Percentiles rank a stretch among this genome's conserved stretches.
Evolutionary conservation across 2,113 vertebrate species (phyloP).

Genomic region (Vulpes ferrilata): DNA sequence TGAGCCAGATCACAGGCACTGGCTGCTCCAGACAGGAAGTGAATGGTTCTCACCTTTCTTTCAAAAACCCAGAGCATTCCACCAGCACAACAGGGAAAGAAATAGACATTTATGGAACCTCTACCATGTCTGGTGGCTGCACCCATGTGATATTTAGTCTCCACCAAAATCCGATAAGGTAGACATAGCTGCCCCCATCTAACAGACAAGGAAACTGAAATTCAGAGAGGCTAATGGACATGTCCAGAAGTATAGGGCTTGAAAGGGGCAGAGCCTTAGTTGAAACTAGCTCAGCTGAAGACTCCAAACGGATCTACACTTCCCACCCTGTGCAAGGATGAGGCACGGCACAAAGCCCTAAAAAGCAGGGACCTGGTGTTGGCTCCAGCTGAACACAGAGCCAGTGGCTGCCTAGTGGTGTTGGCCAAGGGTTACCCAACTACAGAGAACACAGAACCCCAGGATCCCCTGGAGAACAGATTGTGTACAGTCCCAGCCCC

Average conservation of each 20-base stretch:
- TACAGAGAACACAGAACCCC: not conserved
- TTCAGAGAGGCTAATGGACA: not conserved
- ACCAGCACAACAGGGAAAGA: not conserved
- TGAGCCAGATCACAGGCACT: not conserved
- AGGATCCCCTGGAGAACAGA: not conserved
- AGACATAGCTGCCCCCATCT: not conserved
- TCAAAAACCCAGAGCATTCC: not conserved
- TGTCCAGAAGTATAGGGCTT: not conserved
- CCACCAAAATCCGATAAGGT: not conserved
- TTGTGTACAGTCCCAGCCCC: not conserved
- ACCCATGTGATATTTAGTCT: not conserved
- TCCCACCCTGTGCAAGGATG: too few relatives aligned
- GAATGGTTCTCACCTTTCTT: not conserved
- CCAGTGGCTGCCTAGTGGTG: too few relatives aligned
- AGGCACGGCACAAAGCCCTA: not conserved
- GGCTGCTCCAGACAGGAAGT: not conserved
- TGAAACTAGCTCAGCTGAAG: not conserved
- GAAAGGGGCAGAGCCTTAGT: not conserved
- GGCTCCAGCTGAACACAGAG: not conserved
- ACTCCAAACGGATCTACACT: not conserved
- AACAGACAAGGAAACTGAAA: not conserved
- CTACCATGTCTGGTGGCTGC: not conserved
- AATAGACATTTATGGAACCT: not conserved
- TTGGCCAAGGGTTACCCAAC: not conserved
- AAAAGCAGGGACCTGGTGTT: too few relatives aligned